Conservation (phyloP, 1,140 invertebrate genomes). For the Orius insidiosus region DNA sequence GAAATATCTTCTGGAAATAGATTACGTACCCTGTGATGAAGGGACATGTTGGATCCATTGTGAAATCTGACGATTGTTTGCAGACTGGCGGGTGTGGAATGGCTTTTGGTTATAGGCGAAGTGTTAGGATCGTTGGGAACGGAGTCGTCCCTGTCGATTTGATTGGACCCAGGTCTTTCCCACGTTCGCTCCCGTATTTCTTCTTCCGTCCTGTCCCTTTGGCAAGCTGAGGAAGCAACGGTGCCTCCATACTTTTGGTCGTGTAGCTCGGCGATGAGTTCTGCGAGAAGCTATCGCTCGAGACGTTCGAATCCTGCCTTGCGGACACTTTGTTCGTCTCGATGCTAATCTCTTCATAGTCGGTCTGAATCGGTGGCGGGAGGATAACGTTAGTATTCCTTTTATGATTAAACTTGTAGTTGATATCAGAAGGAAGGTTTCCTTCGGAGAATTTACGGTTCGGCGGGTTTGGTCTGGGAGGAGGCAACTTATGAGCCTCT, state of each 20-base stretch:
- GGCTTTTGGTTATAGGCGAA: conserved; percentile 56
- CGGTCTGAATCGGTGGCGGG: conserved; percentile 25
- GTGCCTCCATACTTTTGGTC: conserved; percentile 64
- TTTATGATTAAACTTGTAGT: conserved; percentile 22
- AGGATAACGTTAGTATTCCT: conserved; percentile 24
- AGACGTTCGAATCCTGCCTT: conserved; percentile 60
- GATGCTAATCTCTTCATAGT: conserved; percentile 15
- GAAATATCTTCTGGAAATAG: too few relatives aligned
- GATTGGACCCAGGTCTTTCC: conserved; percentile 11
- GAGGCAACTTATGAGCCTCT: conserved; percentile 22
- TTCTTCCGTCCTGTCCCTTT: conserved; percentile 10
- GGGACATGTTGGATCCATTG: conserved; percentile 60
- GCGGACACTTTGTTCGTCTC: conserved; percentile 25
- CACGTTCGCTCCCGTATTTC: conserved; percentile 8
- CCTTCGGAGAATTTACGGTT: conserved; percentile 22
- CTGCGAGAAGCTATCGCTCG: conserved; percentile 64
- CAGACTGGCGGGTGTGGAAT: conserved; percentile 60
- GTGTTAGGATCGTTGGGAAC: conserved; percentile 25
- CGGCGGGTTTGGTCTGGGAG: conserved; percentile 5
- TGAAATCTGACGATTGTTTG: conserved; percentile 65
- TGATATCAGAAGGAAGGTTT: conserved; percentile 25
- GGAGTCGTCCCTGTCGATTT: conserved; percentile 15
- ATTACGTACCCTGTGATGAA: conserved; percentile 52
- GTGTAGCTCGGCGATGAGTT: conserved; percentile 65
- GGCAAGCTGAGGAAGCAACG: conserved; percentile 37